A percentile compares a stretch with the other conserved stretches of the same genome.
phyloP scores from a whole-genome alignment of 2,113 vertebrate species.

The Saimiri boliviensis region DNA sequence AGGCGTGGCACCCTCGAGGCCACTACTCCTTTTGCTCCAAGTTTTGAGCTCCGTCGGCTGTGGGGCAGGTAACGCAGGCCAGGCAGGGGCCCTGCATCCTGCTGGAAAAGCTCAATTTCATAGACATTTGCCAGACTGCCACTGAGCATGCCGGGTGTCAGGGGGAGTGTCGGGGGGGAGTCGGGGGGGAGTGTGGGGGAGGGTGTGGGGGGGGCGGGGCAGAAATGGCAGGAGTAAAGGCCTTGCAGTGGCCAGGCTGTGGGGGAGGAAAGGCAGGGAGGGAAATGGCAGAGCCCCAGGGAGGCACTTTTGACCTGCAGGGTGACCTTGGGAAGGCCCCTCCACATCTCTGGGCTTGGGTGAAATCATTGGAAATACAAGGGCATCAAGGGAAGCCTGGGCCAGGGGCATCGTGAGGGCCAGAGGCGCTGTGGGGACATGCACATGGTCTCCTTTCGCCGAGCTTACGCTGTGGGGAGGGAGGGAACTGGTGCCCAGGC shows the following conservation, averaged over 20 bases:
- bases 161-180: fast-evolving
- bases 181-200: too few species aligned
- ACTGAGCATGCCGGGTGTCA: too few species aligned
- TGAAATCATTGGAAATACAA: not conserved
- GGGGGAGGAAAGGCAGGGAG: too few species aligned
- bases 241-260: too few species aligned
- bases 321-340: not conserved
- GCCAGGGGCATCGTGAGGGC: not conserved
- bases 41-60: not conserved
- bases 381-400: not conserved
- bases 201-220: fast-evolving
- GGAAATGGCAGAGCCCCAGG: too few species aligned
- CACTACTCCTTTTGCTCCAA: not conserved
- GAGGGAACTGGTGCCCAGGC: not conserved
- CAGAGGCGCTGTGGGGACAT: not conserved
- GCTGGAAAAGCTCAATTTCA: too few species aligned
- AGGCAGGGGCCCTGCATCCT: not conserved
- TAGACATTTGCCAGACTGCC: too few species aligned
- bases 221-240: too few species aligned
- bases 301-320: not conserved
- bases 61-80: not conserved
- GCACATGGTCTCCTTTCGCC: not conserved
- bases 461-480: not conserved
- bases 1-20: fast-evolving
- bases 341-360: not conserved